Conservation (phyloP, 2,113 vertebrate genomes). For the Atrichornis clamosus region DNA sequence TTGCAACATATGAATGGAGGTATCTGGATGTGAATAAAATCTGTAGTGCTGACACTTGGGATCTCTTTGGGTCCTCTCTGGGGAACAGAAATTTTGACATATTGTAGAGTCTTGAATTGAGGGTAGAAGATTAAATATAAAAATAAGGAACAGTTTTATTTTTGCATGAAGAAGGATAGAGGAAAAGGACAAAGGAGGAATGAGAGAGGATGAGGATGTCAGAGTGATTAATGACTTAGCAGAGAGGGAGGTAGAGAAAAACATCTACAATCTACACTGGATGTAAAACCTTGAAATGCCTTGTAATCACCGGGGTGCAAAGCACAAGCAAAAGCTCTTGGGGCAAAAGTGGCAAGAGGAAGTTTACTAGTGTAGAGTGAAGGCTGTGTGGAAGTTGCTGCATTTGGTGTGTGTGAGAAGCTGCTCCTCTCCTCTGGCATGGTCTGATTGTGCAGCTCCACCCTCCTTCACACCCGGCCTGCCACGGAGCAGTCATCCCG, state of each 20-base stretch:
- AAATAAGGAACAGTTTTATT: neutral
- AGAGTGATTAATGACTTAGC: neutral
- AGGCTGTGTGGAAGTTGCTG: neutral
- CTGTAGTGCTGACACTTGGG: neutral
- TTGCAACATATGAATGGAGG: neutral
- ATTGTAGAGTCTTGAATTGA: neutral
- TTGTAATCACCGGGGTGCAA: accelerated
- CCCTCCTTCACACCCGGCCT: accelerated
- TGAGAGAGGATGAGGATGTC: neutral
- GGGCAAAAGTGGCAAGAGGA: neutral
- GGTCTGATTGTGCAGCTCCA: neutral
- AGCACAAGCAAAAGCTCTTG: neutral
- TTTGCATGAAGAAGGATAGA: neutral
- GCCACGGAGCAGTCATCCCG: accelerated
- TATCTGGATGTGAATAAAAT: neutral
- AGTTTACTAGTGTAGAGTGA: neutral
- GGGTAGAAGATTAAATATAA: neutral
- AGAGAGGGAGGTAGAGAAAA: neutral
- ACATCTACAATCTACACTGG: neutral
- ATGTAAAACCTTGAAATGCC: neutral
- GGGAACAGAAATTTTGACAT: neutral
- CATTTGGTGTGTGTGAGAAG: neutral
- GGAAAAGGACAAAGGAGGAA: neutral
- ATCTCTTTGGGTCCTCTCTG: neutral
- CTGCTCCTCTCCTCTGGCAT: neutral